Conservation (phyloP, 1,140 invertebrate species). For the Calliopsis andreniformis region DNA sequence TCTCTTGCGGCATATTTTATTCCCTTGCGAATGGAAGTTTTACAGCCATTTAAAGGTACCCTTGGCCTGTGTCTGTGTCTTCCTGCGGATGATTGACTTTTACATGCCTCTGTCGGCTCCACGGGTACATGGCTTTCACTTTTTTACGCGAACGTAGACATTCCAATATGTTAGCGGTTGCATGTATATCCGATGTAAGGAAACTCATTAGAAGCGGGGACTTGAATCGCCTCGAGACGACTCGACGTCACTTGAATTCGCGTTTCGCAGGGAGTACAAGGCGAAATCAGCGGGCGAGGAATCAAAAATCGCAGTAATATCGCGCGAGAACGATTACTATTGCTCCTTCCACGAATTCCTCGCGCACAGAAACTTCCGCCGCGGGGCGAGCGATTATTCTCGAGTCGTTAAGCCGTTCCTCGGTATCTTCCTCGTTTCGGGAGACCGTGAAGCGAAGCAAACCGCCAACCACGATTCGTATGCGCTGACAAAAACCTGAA, state of each 20-base stretch:
- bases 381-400: conserved; percentile 59
- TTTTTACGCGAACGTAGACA: background rate
- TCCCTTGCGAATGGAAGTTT: background rate
- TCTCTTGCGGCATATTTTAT: background rate
- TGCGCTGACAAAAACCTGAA: conserved; percentile 33
- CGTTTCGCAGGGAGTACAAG: background rate
- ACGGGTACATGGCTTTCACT: conserved; percentile 22
- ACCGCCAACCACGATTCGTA: conserved; percentile 67
- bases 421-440: conserved; percentile 59
- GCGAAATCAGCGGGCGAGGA: background rate
- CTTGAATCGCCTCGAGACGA: conserved; percentile 5
- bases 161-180: background rate
- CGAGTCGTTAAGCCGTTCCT: conserved; percentile 57
- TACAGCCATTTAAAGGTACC: background rate
- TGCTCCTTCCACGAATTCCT: conserved; percentile 36
- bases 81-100: conserved; percentile 41
- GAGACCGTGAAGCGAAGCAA: conserved; percentile 64
- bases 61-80: background rate
- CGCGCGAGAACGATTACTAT: conserved; percentile 17
- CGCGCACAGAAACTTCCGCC: conserved; percentile 21
- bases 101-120: conserved; percentile 31
- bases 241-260: background rate
- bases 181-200: conserved; percentile 27
- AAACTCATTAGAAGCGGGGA: conserved; percentile 36
- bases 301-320: conserved; percentile 11